A percentile compares a stretch with the other conserved stretches of the same genome.
phyloP scores from a whole-genome alignment of 2,797 vertebrate species.

The Gymnoscopelus braueri region DNA sequence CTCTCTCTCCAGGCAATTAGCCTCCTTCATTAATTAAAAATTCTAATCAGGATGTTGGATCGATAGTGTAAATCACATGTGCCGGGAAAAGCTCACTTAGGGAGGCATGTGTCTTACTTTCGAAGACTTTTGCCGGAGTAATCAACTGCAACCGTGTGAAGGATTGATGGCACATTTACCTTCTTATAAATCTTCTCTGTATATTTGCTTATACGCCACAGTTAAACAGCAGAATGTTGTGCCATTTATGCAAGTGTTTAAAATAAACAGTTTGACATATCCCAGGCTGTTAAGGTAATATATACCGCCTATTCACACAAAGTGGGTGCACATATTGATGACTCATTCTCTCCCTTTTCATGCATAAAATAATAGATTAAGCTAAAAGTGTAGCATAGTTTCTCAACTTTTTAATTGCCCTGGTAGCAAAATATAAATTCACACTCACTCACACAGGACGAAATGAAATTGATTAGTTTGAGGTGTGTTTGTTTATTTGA shows the following conservation, averaged over 20 bases:
- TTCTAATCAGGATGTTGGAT: slow-evolving; percentile 79
- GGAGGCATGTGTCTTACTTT: slow-evolving; percentile 68
- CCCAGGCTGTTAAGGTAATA: not conserved
- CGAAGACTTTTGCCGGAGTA: slow-evolving; percentile 56
- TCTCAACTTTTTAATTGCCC: slow-evolving; percentile 1
- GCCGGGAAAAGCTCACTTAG: slow-evolving; percentile 42
- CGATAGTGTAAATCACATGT: slow-evolving; percentile 74
- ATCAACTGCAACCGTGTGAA: slow-evolving; percentile 57
- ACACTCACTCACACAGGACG: not conserved
- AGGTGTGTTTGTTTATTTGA: slow-evolving; percentile 4
- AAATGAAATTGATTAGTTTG: not conserved
- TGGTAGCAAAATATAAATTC: not conserved
- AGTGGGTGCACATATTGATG: too few relatives aligned
- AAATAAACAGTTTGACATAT: slow-evolving; percentile 12
- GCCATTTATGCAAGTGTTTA: not conserved
- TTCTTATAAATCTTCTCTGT: slow-evolving; percentile 34
- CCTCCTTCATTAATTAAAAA: slow-evolving; percentile 83
- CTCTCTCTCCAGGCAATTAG: slow-evolving; percentile 79
- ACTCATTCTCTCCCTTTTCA: too few relatives aligned
- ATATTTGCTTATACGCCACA: slow-evolving; percentile 6
- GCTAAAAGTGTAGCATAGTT: not conserved
- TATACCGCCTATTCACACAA: not conserved
- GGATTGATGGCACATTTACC: slow-evolving; percentile 55
- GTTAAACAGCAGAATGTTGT: not conserved
- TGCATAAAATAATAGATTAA: not conserved